Base-by-base conservation (phyloP, 2,113 vertebrate species). In the Ibidorhyncha struthersii region DNA sequence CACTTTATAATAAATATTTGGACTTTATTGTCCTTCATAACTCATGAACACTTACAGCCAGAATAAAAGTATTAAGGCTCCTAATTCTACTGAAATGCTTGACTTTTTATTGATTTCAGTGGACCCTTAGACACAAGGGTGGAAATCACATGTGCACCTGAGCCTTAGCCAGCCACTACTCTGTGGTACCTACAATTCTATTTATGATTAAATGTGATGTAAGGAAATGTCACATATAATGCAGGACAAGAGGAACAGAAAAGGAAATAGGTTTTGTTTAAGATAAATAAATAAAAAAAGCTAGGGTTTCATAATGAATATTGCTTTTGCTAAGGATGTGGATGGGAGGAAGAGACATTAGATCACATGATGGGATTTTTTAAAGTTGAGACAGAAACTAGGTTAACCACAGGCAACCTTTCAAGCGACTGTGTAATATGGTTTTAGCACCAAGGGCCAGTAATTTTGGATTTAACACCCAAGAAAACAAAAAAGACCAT, bases 401-500 rank as follows among this genome's bases (percentile, higher is more conserved):
- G 38, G 61, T 40, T 90, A 82, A 82, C 34, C 36, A 91, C 21
- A 55, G n/a, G 36, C 58, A 84, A 78, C 32, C 47, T 88, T 93
- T 95, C 79, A 73, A 86, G 56, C 25, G 71, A 38, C 56, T 69
- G 53, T 49, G 36, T 43, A 86, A 69, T 29, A 52, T 3, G 4
- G 53, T 45, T 32, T 53, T 49, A 85, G 74, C 49, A 87, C 43
- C 73, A 87, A 86, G 20, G 74, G 59, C 62, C 30, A 66, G 26
- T 85, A 80, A 69, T 66, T 94, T 80, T 66, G 41, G 45, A 82
- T 94, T 92, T 87, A 95, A 73, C 30, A 76, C 14, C 55, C 74
- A 86, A 38, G 62, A 74, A 95, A 96, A 91, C 58, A 97, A 93
- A 69, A 89, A 22, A 83, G 45, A 38, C 74, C 4, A 3, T 79